phyloP scores from a whole-genome alignment of 2,888 invertebrate species.

The Caenorhabditis doughertyi region DNA sequence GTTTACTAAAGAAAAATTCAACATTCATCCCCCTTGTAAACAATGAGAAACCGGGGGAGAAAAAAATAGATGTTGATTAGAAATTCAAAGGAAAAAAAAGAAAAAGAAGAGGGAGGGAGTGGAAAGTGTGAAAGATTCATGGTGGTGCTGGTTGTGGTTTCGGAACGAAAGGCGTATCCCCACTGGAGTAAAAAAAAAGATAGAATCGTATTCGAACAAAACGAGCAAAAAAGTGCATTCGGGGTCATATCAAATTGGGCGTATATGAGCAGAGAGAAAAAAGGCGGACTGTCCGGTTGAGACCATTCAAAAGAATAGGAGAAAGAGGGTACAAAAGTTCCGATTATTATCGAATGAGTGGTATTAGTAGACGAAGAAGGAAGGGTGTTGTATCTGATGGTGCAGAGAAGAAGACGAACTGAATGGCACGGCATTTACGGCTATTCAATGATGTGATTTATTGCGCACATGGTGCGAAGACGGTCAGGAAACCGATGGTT shows the following conservation, averaged over 20 bases:
- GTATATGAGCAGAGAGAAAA: conserved; percentile 42
- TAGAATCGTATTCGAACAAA: conserved; percentile 26
- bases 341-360: conserved; percentile 49
- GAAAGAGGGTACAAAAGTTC: conserved; percentile 40
- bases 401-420: conserved; percentile 1
- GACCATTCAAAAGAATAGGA: conserved; percentile 26
- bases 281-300: conserved; percentile 8
- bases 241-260: conserved; percentile 57
- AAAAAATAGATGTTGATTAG: conserved; percentile 24
- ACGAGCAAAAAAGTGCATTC: conserved; percentile 47
- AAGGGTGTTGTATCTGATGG: conserved; percentile 49
- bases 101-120: conserved; percentile 14
- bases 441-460: conserved; percentile 39
- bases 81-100: conserved; percentile 50
- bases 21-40: neutral
- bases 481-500: neutral
- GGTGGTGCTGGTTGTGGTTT: conserved; percentile 6
- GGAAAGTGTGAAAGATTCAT: conserved; percentile 57
- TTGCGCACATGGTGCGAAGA: conserved; percentile 29
- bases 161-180: conserved; percentile 53
- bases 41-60: conserved; percentile 2
- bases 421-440: conserved; percentile 43
- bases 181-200: neutral
- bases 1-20: neutral
- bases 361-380: neutral